phyloP scores from a whole-genome alignment of 1,140 invertebrate genomes.

The Drosophila quadrilineata region DNA sequence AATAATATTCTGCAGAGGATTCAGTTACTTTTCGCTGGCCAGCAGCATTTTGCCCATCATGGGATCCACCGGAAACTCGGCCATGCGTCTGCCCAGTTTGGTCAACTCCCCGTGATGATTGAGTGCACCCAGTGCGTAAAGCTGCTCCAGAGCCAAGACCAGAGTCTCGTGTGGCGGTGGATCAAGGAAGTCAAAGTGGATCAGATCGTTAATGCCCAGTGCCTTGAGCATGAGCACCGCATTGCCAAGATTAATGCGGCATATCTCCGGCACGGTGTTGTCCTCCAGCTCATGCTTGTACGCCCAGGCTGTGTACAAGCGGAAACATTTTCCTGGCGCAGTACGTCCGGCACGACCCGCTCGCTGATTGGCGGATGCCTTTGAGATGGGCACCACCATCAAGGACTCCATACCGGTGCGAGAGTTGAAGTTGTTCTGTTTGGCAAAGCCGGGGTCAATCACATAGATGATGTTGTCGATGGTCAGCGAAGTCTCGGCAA shows the following conservation, averaged over 20 bases:
- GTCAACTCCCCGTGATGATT: slow-evolving; percentile 98
- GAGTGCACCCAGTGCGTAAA: slow-evolving; percentile 97
- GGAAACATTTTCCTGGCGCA: slow-evolving; percentile 97
- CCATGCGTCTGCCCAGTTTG: slow-evolving; percentile 97
- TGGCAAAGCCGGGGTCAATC: slow-evolving; percentile 99
- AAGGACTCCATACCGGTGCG: slow-evolving; percentile 99
- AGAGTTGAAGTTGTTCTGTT: slow-evolving; percentile 99
- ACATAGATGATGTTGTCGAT: slow-evolving; percentile 99
- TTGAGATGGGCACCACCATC: slow-evolving; percentile 98
- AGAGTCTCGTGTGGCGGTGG: slow-evolving; percentile 98
- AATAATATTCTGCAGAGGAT: neutral
- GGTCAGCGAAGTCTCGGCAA: slow-evolving; percentile 98
- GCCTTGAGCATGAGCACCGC: slow-evolving; percentile 98
- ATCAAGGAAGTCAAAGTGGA: slow-evolving; percentile 99
- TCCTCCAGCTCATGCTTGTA: slow-evolving; percentile 99
- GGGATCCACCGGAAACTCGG: slow-evolving; percentile 98
- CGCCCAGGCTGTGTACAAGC: slow-evolving; percentile 97
- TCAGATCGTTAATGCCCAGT: slow-evolving; percentile 88
- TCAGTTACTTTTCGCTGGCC: slow-evolving; percentile 94
- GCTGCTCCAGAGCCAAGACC: slow-evolving; percentile 96
- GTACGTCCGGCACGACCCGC: slow-evolving; percentile 95
- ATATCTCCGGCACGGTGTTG: slow-evolving; percentile 98
- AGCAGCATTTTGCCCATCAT: slow-evolving; percentile 99
- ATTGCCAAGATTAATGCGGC: slow-evolving; percentile 98
- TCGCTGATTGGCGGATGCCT: slow-evolving; percentile 96